Evolutionary conservation across 2,113 vertebrate species (phyloP).

Genomic region (Pyxicephalus adspersus): DNA sequence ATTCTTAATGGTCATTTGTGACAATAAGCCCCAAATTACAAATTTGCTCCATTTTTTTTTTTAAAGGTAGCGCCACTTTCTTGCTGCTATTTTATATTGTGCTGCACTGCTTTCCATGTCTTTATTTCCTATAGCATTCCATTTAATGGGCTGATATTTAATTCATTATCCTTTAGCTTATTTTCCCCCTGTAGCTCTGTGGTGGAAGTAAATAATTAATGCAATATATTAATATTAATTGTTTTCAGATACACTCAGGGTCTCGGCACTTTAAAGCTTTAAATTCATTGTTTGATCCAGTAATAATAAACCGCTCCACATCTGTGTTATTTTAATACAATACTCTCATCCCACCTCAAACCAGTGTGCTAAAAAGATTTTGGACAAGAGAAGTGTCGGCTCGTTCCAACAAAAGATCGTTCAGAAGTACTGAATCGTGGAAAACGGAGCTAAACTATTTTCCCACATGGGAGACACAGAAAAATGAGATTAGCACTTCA

Average conservation of each 20-base stretch:
- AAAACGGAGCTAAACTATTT: slow-evolving; percentile 18
- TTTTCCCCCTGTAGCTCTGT: slow-evolving; percentile 19
- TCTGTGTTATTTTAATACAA: slow-evolving; percentile 18
- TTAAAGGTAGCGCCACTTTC: not conserved
- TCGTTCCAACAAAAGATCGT: slow-evolving; percentile 19
- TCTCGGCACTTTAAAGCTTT: slow-evolving; percentile 20
- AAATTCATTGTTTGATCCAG: slow-evolving; percentile 41
- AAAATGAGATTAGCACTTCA: slow-evolving; percentile 43
- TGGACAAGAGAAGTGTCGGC: not conserved
- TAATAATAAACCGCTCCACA: not conserved
- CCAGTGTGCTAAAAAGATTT: slow-evolving; percentile 33
- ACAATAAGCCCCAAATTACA: not conserved
- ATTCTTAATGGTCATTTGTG: not conserved
- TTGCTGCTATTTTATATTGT: not conserved
- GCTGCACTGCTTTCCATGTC: not conserved
- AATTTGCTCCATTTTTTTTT: not conserved
- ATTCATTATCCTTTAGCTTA: slow-evolving; percentile 24
- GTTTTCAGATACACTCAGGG: not conserved
- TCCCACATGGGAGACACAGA: slow-evolving; percentile 40
- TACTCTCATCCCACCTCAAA: slow-evolving; percentile 17
- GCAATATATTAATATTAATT: slow-evolving; percentile 34
- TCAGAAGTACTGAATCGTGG: slow-evolving; percentile 19
- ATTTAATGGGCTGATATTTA: slow-evolving; percentile 27
- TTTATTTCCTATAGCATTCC: not conserved
- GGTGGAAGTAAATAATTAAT: slow-evolving; percentile 7